Percentiles rank a stretch among this genome's conserved stretches.
Conservation (phyloP, 2,797 vertebrate genomes). For the Typhlichthys subterraneus region DNA sequence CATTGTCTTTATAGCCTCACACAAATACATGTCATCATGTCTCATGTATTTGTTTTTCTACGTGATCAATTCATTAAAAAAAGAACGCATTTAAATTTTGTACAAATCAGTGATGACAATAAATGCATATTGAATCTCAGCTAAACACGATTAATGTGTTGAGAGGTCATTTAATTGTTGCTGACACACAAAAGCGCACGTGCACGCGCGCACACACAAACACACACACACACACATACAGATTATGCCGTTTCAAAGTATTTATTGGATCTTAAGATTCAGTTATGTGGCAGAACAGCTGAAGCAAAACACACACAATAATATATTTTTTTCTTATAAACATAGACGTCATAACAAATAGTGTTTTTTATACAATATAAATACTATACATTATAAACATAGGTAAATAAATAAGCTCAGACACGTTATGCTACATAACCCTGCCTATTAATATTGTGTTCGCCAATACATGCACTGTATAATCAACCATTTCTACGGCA, state of each 20-base stretch:
- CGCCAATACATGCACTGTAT: background rate
- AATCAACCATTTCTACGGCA: constrained; percentile 11
- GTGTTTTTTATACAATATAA: constrained; percentile 37
- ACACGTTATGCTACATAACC: constrained; percentile 14
- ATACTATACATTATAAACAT: constrained; percentile 36
- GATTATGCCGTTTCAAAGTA: constrained; percentile 26
- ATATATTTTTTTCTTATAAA: constrained; percentile 40
- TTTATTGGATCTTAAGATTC: constrained; percentile 58
- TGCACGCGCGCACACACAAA: background rate
- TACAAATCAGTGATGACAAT: constrained; percentile 78
- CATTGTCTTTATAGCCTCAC: constrained; percentile 74
- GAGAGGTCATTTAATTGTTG: constrained; percentile 11
- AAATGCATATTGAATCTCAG: constrained; percentile 66
- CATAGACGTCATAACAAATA: constrained; percentile 57
- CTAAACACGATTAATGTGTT: constrained; percentile 7
- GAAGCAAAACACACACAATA: constrained; percentile 51
- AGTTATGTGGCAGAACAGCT: constrained; percentile 34
- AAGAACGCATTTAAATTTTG: constrained; percentile 81
- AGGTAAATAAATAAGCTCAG: constrained; percentile 32
- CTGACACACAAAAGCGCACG: constrained; percentile 5
- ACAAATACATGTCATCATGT: constrained; percentile 64
- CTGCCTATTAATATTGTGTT: too few species aligned
- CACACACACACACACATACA: background rate
- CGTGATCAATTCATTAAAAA: constrained; percentile 72
- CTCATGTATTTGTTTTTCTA: constrained; percentile 78